Conservation (phyloP, 2,888 invertebrate species). For the Agonum fuliginosum region DNA sequence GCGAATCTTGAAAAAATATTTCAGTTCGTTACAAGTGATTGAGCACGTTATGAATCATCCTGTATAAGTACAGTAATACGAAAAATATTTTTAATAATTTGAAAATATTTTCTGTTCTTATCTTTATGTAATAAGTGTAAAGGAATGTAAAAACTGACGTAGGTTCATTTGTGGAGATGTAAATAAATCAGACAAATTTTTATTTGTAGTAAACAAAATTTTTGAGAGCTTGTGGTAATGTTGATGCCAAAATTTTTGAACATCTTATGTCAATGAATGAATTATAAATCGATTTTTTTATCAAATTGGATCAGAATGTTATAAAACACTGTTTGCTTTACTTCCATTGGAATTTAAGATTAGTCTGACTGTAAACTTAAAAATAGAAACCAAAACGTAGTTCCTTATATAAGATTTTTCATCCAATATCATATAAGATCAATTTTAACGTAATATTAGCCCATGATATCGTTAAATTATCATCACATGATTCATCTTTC, state of each 20-base stretch:
- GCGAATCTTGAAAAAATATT: no score
- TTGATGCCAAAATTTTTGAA: constrained; percentile 8
- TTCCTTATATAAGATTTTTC: no score
- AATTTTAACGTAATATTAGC: no score
- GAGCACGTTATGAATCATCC: no score
- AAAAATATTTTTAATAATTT: not conserved
- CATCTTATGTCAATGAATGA: not conserved
- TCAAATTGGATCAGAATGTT: not conserved
- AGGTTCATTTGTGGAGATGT: constrained; percentile 7
- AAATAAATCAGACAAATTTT: constrained; percentile 30
- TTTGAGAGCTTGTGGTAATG: constrained; percentile 18
- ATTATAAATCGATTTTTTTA: not conserved
- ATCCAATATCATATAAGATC: no score
- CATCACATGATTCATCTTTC: no score
- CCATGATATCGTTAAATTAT: no score
- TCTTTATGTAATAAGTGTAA: constrained; percentile 1
- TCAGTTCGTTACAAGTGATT: no score
- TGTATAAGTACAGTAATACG: no score
- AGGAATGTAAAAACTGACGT: constrained; percentile 20
- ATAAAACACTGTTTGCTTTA: not conserved
- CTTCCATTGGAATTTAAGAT: no score
- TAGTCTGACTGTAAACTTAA: no score
- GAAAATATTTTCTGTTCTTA: not conserved
- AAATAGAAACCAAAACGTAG: no score
- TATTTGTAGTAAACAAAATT: constrained; percentile 40